phyloP scores from a whole-genome alignment of 2,113 vertebrate genomes.

The Brachyhypopomus gauderio region DNA sequence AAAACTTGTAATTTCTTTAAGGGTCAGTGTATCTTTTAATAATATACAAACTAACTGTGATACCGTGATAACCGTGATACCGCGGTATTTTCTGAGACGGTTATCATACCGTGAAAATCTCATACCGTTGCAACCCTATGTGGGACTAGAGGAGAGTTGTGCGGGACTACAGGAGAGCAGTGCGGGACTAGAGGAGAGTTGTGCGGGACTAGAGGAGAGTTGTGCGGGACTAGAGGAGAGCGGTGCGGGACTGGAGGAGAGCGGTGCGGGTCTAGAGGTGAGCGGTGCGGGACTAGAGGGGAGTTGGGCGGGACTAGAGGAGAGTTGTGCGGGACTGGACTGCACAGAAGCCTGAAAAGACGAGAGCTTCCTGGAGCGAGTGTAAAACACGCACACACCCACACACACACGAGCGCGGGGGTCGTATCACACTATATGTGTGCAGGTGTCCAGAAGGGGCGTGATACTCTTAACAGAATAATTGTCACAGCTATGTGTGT shows the following conservation, averaged over 20 bases:
- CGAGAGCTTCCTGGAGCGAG: background rate
- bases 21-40: no score
- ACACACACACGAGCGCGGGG: slow-evolving; percentile 29
- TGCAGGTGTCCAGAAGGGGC: background rate
- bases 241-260: background rate
- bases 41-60: no score
- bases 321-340: background rate
- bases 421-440: slow-evolving; percentile 8
- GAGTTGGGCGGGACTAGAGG: background rate
- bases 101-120: no score
- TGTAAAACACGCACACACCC: background rate
- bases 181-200: background rate
- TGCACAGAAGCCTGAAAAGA: slow-evolving; percentile 3
- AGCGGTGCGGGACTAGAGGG: background rate
- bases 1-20: no score
- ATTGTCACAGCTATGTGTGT: background rate
- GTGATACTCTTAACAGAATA: background rate
- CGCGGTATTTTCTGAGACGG: no score
- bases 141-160: background rate
- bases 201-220: background rate
- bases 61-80: no score
- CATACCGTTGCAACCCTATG: no score
- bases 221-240: background rate
- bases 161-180: background rate
- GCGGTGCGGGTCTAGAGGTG: background rate